Conservation (phyloP, 2,113 vertebrate species). For the Hypocryptadius cinnamomeus region DNA sequence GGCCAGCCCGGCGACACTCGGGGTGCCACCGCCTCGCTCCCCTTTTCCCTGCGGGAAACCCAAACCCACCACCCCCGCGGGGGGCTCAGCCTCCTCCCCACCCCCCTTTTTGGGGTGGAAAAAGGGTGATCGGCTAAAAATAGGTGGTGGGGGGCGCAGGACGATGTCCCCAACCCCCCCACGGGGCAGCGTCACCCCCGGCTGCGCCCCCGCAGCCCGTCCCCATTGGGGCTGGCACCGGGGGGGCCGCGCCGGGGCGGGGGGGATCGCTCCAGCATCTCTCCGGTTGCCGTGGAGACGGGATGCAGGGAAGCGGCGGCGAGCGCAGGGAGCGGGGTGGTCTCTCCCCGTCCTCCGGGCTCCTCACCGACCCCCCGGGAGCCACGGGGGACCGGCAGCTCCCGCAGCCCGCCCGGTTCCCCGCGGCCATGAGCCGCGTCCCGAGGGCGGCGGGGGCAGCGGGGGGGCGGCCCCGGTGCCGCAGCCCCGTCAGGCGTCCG, state of each 20-base stretch:
- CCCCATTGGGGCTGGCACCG: neutral
- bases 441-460: neutral
- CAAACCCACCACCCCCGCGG: too few relatives aligned
- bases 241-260: too few relatives aligned
- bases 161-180: neutral
- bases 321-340: neutral
- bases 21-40: too few relatives aligned
- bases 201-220: neutral
- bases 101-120: too few relatives aligned
- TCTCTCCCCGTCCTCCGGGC: neutral
- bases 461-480: neutral
- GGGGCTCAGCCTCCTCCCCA: too few relatives aligned
- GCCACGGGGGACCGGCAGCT: too few relatives aligned
- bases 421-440: neutral
- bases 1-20: too few relatives aligned
- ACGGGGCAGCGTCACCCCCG: neutral
- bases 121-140: neutral
- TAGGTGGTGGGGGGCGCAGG: neutral
- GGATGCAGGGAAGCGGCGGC: constrained; percentile 57
- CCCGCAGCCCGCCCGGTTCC: too few relatives aligned
- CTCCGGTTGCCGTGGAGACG: constrained; percentile 73
- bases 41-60: too few relatives aligned
- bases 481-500: neutral
- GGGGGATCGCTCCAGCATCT: constrained; percentile 11
- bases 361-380: neutral